Evolutionary conservation across 2,888 invertebrate genomes (phyloP), one percentile per base, ranked within the genome.

Genomic region (Herminia tarsipennalis): DNA sequence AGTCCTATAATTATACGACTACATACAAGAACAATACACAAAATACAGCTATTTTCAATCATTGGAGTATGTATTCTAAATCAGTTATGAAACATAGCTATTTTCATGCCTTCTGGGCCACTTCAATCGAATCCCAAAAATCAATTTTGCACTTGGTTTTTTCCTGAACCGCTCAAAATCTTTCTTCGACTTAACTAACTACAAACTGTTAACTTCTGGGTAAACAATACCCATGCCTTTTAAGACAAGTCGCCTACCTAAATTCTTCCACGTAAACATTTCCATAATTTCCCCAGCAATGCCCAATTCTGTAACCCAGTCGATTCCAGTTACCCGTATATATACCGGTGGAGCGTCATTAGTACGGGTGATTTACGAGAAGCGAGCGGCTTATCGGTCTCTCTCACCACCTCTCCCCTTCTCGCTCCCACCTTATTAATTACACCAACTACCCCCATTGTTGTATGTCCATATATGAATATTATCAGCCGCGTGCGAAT

Each of bases 331-430:
- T 3, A 8, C 14, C 44, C 36, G 25, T 27, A 51, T 52, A 40
- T 34, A 24, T 17, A 44, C 40, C 14, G 18, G 30, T 14, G 52
- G 34, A 52, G 44, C 67, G 73, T 82, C 81, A 81, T 83, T 81
- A 82, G 74, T 67, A 66, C 44, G 50, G 58, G 73, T 81, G 80
- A 82, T 81, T 79, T 78, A 82, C 73, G 78, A 75, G 71, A 64
- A 65, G 42, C 50, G 58, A 58, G 56, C 43, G 61, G 72, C 75
- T 80, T 80, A 82, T 80, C 82, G 75, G 66, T 51, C 66, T 60
- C 72, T 66, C 77, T 67, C 69, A 53, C 56, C 65, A 54, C 65
- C 67, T 67, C 66, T 54, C 62, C 58, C 67, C 47, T 37, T 35
- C 12, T 28, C 39, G 10, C 39, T 39, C 41, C 9, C n/a, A 9